These are phyloP conservation scores for Cephus spinipes DNA, from an alignment of 2,888 invertebrate genomes.

Conservation along the genomic window DNA sequence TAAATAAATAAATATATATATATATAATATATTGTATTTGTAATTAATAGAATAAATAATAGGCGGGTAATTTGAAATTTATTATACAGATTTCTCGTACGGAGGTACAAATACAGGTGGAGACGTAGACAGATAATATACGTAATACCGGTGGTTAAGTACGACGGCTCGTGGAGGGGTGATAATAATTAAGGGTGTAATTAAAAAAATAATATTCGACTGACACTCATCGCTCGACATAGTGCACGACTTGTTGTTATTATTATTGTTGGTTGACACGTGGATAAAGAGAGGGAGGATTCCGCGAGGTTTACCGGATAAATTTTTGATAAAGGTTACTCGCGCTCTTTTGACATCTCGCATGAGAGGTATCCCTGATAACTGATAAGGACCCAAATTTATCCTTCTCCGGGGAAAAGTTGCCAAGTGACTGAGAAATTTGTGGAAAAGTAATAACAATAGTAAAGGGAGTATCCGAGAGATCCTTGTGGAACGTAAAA, in stretches of 20 bases:
- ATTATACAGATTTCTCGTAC: not conserved
- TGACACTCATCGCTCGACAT: not conserved
- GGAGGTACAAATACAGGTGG: not conserved
- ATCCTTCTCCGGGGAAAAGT: not conserved
- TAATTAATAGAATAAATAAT: constrained; percentile 4
- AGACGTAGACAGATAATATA: not conserved
- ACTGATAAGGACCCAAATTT: not conserved
- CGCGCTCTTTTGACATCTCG: not conserved
- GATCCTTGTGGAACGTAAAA: constrained; percentile 15
- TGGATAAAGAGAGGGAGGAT: not conserved
- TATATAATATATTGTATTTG: not conserved
- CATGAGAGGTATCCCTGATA: not conserved
- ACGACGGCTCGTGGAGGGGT: not conserved
- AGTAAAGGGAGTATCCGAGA: not conserved
- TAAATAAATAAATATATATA: not conserved
- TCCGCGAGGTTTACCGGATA: not conserved
- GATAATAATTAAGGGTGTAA: not conserved
- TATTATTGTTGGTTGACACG: not conserved
- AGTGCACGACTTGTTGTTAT: not conserved
- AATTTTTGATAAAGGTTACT: not conserved
- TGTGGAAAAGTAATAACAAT: constrained; percentile 14
- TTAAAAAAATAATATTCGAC: not conserved
- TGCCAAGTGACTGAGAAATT: not conserved
- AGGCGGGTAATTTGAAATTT: not conserved
- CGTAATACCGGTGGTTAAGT: not conserved